Conservation (phyloP, 1,140 invertebrate species). For the Coenobita brevimanus region DNA sequence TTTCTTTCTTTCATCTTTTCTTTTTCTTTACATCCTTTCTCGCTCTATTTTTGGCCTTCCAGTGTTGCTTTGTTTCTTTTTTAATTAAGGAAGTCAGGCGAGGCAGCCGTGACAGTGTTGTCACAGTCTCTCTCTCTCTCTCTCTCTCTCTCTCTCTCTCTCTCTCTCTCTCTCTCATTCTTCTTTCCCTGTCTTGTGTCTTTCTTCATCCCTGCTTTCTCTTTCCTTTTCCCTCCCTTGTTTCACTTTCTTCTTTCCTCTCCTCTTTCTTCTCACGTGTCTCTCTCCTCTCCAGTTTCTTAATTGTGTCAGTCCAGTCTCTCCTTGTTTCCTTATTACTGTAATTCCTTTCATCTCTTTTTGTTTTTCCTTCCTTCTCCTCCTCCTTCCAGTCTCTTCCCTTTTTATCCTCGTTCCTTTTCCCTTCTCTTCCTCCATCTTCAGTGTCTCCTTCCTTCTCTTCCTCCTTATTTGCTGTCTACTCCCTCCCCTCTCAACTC, state of each 20-base stretch:
- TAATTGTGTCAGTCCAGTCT: too few relatives aligned
- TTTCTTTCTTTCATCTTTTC: too few relatives aligned
- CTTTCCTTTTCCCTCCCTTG: neutral
- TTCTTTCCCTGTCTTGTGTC: neutral
- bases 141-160: neutral
- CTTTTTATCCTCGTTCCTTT: neutral
- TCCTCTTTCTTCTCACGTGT: too few relatives aligned
- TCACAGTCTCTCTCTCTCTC: neutral
- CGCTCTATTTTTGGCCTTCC: too few relatives aligned
- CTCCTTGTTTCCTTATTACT: too few relatives aligned
- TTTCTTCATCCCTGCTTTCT: neutral
- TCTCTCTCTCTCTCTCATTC: neutral
- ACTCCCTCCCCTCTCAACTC: neutral
- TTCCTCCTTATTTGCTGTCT: neutral
- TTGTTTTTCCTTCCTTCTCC: neutral
- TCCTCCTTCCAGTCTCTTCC: neutral
- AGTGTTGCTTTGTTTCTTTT: too few relatives aligned
- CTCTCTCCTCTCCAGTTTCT: too few relatives aligned
- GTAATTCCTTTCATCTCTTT: too few relatives aligned
- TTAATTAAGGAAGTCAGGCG: too few relatives aligned
- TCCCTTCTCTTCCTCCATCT: neutral
- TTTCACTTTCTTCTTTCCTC: neutral
- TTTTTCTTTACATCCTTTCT: neutral
- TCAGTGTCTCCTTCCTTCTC: neutral
- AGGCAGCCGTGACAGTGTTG: too few relatives aligned